phyloP scores from a whole-genome alignment of 2,888 invertebrate species.

The Hedychridium roseum region DNA sequence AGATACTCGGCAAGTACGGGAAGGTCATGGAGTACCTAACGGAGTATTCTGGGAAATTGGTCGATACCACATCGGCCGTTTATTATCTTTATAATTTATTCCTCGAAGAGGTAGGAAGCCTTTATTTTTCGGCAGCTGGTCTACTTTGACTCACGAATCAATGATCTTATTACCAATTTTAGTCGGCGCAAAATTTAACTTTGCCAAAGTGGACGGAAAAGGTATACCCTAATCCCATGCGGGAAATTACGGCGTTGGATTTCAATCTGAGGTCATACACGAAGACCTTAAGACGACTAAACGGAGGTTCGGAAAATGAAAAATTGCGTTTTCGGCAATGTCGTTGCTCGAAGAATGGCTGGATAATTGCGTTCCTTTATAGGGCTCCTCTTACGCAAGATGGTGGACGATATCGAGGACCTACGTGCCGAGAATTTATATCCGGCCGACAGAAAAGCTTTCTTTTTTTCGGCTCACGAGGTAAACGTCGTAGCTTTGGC shows the following conservation, averaged over 20 bases:
- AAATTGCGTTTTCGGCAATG: neutral
- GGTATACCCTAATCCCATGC: conserved; percentile 59
- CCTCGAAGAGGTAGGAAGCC: conserved; percentile 56
- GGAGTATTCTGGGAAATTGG: conserved; percentile 55
- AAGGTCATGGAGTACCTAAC: conserved; percentile 61
- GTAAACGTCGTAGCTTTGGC: conserved; percentile 50
- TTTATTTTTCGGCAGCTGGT: conserved; percentile 6
- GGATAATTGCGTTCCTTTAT: conserved; percentile 2
- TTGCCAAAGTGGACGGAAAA: conserved; percentile 64
- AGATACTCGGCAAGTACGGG: conserved; percentile 54
- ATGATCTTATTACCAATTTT: conserved; percentile 3
- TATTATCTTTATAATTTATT: conserved; percentile 60
- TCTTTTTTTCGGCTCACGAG: conserved; percentile 52
- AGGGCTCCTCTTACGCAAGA: conserved; percentile 49
- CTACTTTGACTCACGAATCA: conserved; percentile 1
- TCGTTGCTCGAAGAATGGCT: conserved; percentile 3
- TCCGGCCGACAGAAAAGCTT: conserved; percentile 48
- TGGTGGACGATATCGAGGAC: conserved; percentile 47
- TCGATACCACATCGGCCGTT: conserved; percentile 50
- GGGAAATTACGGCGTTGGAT: conserved; percentile 57
- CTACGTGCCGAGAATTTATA: conserved; percentile 32
- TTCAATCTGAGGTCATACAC: conserved; percentile 60
- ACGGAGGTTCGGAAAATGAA: conserved; percentile 52
- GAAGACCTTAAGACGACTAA: conserved; percentile 56
- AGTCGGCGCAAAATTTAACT: conserved; percentile 53